Conservation (phyloP, 2,888 invertebrate genomes). For the Drosophila macrospina region DNA sequence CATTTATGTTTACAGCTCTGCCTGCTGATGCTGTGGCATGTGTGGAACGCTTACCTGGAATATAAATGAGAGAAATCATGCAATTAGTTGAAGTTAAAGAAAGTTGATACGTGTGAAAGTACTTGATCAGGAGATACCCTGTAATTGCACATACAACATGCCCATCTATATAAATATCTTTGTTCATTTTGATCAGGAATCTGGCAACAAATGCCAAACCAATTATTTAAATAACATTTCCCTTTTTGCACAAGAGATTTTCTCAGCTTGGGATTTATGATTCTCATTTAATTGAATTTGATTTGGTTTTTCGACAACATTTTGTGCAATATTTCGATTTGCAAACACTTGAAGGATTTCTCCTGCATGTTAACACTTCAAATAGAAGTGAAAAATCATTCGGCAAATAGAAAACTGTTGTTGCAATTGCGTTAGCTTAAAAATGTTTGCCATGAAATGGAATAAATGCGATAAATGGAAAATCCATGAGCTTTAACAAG, state of each 20-base stretch:
- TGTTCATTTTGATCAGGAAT: too few relatives aligned
- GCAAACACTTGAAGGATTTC: neutral
- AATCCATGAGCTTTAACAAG: slow-evolving; percentile 16
- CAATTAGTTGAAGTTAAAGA: neutral
- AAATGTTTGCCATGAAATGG: neutral
- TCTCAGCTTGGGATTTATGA: neutral
- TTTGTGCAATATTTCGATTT: neutral
- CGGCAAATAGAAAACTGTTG: neutral
- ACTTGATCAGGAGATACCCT: neutral
- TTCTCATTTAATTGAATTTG: neutral
- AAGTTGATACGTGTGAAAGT: neutral
- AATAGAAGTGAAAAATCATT: neutral
- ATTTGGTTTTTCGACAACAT: neutral
- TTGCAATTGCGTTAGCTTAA: slow-evolving; percentile 8
- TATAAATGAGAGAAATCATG: neutral
- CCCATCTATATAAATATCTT: too few relatives aligned
- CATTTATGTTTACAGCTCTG: neutral
- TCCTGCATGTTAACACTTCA: slow-evolving; percentile 5
- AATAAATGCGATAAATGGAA: slow-evolving; percentile 34
- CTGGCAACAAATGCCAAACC: too few relatives aligned
- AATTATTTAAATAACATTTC: neutral
- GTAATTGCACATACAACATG: neutral
- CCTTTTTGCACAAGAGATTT: neutral
- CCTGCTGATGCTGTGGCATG: neutral
- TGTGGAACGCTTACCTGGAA: neutral